Base-by-base conservation (phyloP, 2,888 invertebrate species). In the Nephrocerus scutellatus region DNA sequence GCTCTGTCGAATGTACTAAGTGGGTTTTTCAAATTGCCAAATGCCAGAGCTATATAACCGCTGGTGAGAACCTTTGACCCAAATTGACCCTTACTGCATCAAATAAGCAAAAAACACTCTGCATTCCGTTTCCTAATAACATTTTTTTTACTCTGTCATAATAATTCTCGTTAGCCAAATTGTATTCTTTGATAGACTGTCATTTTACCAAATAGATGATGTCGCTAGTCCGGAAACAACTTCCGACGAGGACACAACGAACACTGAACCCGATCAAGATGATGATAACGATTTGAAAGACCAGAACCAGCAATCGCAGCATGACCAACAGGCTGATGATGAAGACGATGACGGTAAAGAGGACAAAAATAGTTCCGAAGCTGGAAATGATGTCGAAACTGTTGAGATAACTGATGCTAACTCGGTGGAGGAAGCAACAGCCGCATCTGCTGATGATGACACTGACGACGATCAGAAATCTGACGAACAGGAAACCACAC, bases 251-350 rank as follows among this genome's bases (percentile, higher is more conserved):
- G 59, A 56, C 55, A 59, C 50, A 51, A 53, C 57, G 52, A 56
- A 51, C 38, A 53, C 52, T 64, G 72, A 72, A 66, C 68, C 66
- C 68, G 74, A 73, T 69, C 63, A 48, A 32, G 46, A 48, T 45
- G 41, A 38, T 24, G 47, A 43, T 41, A 43, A 44, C 36, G 39
- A 43, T 40, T 48, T 43, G 36, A 43, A 28, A 41, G 45, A 49
- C 29, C 43, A 45, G 23, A 43, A 28, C 40, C 43, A 49, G 44
- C 45, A 48, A 43, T 46, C 47, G 7, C 33, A 44, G 21, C 50
- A 49, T 46, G 51, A 53, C 51, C 53, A 40, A 28, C 52, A 53
- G 42, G 56, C 59, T 41, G 55, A 48, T 32, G 60, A 51, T 16
- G 55, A 54, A 28, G 60, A 49, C 30, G 47, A 52, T 15, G 49